phyloP scores from a whole-genome alignment of 1,140 invertebrate species.

The Drosophila nikananu region DNA sequence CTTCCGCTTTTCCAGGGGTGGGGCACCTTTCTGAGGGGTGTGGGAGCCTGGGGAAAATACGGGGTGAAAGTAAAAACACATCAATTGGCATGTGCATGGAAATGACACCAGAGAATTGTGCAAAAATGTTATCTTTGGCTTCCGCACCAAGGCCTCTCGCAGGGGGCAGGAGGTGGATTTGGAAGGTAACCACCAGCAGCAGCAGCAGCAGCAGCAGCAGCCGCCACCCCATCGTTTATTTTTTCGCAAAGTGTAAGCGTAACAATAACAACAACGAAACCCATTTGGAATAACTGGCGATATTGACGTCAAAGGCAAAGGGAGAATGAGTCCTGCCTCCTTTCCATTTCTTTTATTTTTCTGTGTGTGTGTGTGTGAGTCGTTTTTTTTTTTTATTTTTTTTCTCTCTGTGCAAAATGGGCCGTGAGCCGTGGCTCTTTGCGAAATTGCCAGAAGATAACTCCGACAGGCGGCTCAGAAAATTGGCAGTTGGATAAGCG shows the following conservation, averaged over 20 bases:
- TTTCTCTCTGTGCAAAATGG: constrained; percentile 69
- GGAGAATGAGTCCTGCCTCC: constrained; percentile 1
- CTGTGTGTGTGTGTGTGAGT: neutral
- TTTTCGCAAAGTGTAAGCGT: constrained; percentile 61
- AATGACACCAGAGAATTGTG: constrained; percentile 83
- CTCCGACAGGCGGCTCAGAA: constrained; percentile 78
- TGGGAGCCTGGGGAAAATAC: neutral
- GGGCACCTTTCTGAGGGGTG: constrained; percentile 4
- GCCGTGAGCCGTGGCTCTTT: constrained; percentile 46
- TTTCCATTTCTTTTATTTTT: neutral
- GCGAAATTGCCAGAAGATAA: constrained; percentile 80
- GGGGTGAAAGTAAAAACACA: constrained; percentile 79
- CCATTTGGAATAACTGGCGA: constrained; percentile 77
- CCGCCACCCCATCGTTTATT: constrained; percentile 11
- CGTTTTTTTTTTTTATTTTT: neutral
- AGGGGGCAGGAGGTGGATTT: constrained; percentile 42
- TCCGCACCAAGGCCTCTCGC: constrained; percentile 69
- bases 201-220: constrained; percentile 8
- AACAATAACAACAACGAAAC: constrained; percentile 72
- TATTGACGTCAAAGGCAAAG: constrained; percentile 45
- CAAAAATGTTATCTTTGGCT: constrained; percentile 84
- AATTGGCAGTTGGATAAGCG: constrained; percentile 85
- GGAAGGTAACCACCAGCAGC: constrained; percentile 17
- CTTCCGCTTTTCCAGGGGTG: constrained; percentile 8
- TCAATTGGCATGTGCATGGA: constrained; percentile 83